A percentile compares a stretch with the other conserved stretches of the same genome.
phyloP scores from a whole-genome alignment of 2,888 invertebrate species.

The Tryphoninae sp. region DNA sequence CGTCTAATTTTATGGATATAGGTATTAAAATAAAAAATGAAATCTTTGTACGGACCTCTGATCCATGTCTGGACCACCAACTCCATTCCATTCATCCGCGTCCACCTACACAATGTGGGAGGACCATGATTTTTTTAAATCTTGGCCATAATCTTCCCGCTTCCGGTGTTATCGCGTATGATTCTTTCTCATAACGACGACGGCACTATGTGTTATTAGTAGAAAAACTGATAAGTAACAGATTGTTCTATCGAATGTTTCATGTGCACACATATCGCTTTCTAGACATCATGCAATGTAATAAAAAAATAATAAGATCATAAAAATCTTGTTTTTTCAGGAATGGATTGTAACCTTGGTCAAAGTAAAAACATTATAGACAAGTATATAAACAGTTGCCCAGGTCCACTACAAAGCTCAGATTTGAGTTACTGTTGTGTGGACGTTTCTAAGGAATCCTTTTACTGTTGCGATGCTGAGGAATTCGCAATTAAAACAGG shows the following conservation, averaged over 20 bases:
- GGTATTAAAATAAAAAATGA: too few species aligned
- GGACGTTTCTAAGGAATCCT: constrained; percentile 7
- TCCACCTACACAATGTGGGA: too few species aligned
- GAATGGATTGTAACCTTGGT: constrained; percentile 67
- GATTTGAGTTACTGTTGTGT: constrained; percentile 72
- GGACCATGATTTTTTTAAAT: too few species aligned
- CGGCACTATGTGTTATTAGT: background rate
- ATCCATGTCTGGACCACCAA: too few species aligned
- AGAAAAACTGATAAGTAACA: background rate
- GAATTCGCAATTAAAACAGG: constrained; percentile 66
- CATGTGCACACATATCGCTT: background rate
- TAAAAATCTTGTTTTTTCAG: constrained; percentile 61
- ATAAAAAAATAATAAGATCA: background rate
- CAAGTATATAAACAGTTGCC: constrained; percentile 68
- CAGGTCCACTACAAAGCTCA: constrained; percentile 62
- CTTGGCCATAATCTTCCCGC: background rate
- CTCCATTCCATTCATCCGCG: too few species aligned
- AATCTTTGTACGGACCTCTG: too few species aligned
- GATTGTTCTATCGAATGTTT: constrained; percentile 1
- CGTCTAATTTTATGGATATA: too few species aligned
- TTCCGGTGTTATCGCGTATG: constrained; percentile 32
- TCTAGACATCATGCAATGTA: background rate
- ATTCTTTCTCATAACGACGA: constrained; percentile 4
- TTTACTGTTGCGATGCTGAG: constrained; percentile 69
- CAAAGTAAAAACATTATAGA: constrained; percentile 63